Percentiles rank a stretch among this genome's conserved stretches.
These are phyloP conservation scores for Ephestia elutella DNA, from an alignment of 1,140 invertebrate species.

Conservation along the genomic window DNA sequence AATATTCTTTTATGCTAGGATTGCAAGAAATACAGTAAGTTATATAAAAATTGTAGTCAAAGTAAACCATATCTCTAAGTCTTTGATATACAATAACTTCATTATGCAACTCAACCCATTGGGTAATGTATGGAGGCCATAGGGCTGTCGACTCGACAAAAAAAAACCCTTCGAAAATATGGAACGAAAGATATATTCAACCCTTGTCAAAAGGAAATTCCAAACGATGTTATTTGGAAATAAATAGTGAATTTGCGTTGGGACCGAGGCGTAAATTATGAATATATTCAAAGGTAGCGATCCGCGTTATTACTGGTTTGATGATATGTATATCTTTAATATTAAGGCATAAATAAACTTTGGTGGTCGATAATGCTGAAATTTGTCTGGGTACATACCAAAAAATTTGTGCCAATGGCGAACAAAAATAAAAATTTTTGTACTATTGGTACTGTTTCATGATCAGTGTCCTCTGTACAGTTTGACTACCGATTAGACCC, in stretches of 20 bases:
- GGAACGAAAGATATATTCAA: conserved; percentile 45
- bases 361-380: too few species aligned
- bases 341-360: background rate
- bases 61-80: too few species aligned
- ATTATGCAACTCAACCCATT: conserved; percentile 30
- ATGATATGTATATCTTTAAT: background rate
- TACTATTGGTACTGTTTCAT: too few species aligned
- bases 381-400: too few species aligned
- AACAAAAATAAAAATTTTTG: too few species aligned
- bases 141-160: conserved; percentile 24
- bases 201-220: conserved; percentile 41
- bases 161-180: conserved; percentile 40
- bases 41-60: too few species aligned
- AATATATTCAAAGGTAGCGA: conserved; percentile 18
- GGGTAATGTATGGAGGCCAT: conserved; percentile 45
- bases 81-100: conserved; percentile 10
- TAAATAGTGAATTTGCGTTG: conserved; percentile 50
- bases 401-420: too few species aligned
- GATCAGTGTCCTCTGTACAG: too few species aligned
- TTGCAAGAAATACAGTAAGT: too few species aligned
- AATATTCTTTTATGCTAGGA: too few species aligned
- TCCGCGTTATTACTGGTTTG: background rate
- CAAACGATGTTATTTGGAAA: conserved; percentile 39
- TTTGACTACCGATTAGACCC: too few species aligned
- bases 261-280: conserved; percentile 19